Percentiles rank a stretch among this genome's conserved stretches.
phyloP scores from a whole-genome alignment of 1,140 invertebrate species.

The Bradysia coprophila region DNA sequence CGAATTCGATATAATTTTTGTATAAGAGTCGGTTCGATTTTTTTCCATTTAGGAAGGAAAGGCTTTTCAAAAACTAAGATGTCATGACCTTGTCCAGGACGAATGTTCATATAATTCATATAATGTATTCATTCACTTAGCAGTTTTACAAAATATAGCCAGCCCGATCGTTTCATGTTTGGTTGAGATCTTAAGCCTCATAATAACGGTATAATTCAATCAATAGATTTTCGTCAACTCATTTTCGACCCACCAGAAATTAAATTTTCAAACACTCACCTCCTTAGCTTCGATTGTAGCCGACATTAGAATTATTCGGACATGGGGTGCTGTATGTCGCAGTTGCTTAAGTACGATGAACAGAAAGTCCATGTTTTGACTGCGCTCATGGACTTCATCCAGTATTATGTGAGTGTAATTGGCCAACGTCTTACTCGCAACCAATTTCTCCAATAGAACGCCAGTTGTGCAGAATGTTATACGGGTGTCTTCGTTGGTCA shows the following conservation, averaged over 20 bases:
- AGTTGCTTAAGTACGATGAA: constrained; percentile 69
- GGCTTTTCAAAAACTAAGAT: too few species aligned
- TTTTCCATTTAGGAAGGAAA: too few species aligned
- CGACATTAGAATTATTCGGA: constrained; percentile 76
- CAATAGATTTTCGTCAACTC: not conserved
- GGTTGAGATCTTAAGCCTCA: too few species aligned
- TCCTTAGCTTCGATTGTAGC: constrained; percentile 57
- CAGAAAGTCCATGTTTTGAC: constrained; percentile 83
- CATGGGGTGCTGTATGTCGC: constrained; percentile 42
- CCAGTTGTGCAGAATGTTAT: constrained; percentile 79
- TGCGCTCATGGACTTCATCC: constrained; percentile 90
- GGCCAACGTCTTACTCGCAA: constrained; percentile 36
- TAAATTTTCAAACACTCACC: constrained; percentile 2
- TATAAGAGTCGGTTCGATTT: too few species aligned
- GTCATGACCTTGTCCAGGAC: too few species aligned
- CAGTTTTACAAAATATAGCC: too few species aligned
- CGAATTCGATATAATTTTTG: too few species aligned
- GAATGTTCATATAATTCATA: too few species aligned
- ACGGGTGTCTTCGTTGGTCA: constrained; percentile 38
- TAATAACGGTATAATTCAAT: too few species aligned
- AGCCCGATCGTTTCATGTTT: too few species aligned
- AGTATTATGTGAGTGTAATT: constrained; percentile 85
- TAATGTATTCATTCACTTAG: too few species aligned
- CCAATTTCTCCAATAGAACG: constrained; percentile 51
- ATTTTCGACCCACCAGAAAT: not conserved